Base-by-base conservation (phyloP, 2,113 vertebrate genomes). In the Vulpes ferrilata region DNA sequence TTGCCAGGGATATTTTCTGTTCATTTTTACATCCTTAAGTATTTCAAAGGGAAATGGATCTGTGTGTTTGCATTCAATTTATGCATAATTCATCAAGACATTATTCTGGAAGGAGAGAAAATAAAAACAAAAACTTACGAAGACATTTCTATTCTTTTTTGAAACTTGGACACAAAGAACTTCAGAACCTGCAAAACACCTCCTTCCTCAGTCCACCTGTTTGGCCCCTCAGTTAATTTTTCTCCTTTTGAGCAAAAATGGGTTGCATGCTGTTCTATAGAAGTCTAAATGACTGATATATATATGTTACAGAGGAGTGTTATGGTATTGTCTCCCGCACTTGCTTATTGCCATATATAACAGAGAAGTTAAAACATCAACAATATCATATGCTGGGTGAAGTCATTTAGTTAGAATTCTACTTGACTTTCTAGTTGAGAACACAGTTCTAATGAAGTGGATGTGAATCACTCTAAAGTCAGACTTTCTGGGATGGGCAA, bases 51-150 rank as follows among this genome's bases (percentile, higher is more conserved):
- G 81, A 94, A 30, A 11, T 88, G 55, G 25, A 64, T 96, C 87
- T 93, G 32, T 88, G 51, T 62, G 74, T 92, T 96, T 97, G 78
- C 65, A 64, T 97, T 82, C 38, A 15, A 43, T 73, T 53, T 73
- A 84, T 96, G 78, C 73, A 91, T 96, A 97, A 94, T 98, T 97
- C 97, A 96, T 97, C 95, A 95, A 84, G 95, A 81, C 62, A 43
- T 85, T 64, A 64, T 91, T 95, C 64, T 48, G 71, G 79, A 83
- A 85, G 20, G 48, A 62, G 53, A 76, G 48, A 35, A 95, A 96
- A 96, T 57, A 87, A 90, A 95, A 88, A 83, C 38, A 84, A 60
- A 92, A 80, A 23, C 23, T 89, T 78, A 4, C 79, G 32, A 64
- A 92, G 53, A 16, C 32, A 67, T 30, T 23, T 69, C 65, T 25